Evolutionary conservation across 1,140 invertebrate genomes (phyloP).

Genomic region (Pseudomyrmex concolor): DNA sequence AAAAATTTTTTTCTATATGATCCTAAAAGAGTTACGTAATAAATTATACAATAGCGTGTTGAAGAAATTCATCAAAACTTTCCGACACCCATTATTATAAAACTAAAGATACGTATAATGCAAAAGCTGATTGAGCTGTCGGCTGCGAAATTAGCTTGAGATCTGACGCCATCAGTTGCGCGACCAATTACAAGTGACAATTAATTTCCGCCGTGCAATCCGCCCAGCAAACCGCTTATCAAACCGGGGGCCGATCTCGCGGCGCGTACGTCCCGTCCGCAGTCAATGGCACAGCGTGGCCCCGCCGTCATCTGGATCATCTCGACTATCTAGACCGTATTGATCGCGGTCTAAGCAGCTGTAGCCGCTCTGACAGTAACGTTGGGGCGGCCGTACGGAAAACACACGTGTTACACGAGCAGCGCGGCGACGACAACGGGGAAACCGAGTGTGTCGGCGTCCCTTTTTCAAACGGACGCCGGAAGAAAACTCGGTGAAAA

Average conservation of each 20-base stretch:
- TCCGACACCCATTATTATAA: too few species aligned
- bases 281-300: constrained; percentile 63
- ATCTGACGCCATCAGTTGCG: background rate
- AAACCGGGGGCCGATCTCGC: background rate
- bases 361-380: constrained; percentile 79
- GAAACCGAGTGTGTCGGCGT: constrained; percentile 34
- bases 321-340: constrained; percentile 82
- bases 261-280: constrained; percentile 13
- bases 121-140: too few species aligned
- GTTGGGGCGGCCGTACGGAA: constrained; percentile 79
- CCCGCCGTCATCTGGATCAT: constrained; percentile 73
- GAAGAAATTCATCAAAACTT: too few species aligned
- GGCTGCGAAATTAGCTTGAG: background rate
- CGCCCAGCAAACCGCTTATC: constrained; percentile 7
- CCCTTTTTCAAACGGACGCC: constrained; percentile 4
- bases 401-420: constrained; percentile 76
- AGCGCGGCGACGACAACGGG: background rate
- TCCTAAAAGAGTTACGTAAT: too few species aligned
- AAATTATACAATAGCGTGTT: too few species aligned
- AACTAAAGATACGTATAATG: too few species aligned
- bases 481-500: too few species aligned
- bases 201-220: background rate
- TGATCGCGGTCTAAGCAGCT: constrained; percentile 81
- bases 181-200: background rate
- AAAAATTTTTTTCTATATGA: too few species aligned